phyloP scores from a whole-genome alignment of 2,888 invertebrate genomes.

The Vandiemenella viatica region DNA sequence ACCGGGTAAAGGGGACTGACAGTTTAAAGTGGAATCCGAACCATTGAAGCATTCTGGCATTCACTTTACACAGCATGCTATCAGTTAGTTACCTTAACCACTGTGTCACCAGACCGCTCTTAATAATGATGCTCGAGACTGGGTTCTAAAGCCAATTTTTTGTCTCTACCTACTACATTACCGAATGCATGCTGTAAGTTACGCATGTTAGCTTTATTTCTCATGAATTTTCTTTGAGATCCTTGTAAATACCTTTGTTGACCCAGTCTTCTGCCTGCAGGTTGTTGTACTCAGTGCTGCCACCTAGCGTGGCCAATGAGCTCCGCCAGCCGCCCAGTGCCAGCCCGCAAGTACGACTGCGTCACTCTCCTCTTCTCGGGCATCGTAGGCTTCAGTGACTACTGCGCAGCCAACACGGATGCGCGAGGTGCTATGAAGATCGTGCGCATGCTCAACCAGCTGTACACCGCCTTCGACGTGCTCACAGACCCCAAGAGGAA shows the following conservation, averaged over 20 bases:
- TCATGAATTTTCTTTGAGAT: not conserved
- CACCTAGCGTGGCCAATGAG: slow-evolving; percentile 88
- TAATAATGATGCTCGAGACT: too few species aligned
- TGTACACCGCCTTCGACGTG: slow-evolving; percentile 88
- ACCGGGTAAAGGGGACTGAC: too few species aligned
- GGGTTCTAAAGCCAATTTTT: too few species aligned
- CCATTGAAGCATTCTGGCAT: too few species aligned
- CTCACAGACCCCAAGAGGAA: slow-evolving; percentile 83
- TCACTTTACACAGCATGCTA: too few species aligned
- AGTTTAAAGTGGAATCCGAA: too few species aligned
- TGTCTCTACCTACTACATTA: too few species aligned
- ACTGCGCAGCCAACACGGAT: slow-evolving; percentile 81
- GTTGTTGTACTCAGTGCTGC: slow-evolving; percentile 83
- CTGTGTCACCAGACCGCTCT: too few species aligned
- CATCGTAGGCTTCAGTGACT: slow-evolving; percentile 79
- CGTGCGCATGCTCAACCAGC: slow-evolving; percentile 79
- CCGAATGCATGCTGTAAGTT: too few species aligned
- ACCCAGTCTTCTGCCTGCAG: slow-evolving; percentile 34
- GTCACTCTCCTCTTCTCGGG: slow-evolving; percentile 91
- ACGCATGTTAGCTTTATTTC: not conserved
- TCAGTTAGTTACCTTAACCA: too few species aligned
- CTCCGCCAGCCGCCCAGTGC: slow-evolving; percentile 83
- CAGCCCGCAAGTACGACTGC: slow-evolving; percentile 72
- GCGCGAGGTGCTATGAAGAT: slow-evolving; percentile 91
- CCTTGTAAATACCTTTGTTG: not conserved